Evolutionary conservation across 2,888 invertebrate genomes (phyloP).

Genomic region (Melipona beecheii): DNA sequence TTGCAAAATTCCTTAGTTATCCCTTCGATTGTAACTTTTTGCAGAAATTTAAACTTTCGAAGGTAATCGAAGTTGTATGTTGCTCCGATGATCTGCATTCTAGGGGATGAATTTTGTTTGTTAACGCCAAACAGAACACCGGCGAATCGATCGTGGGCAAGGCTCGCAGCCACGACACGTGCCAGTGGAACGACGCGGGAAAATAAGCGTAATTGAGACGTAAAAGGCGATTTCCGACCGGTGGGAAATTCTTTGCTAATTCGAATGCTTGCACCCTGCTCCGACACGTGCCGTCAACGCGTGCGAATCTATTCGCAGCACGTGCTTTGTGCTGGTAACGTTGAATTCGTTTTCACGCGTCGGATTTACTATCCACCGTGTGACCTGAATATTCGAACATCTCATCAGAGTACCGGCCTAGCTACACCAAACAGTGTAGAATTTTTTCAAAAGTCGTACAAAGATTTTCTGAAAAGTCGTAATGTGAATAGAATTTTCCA

Average conservation of each 20-base stretch:
- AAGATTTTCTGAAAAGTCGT: neutral
- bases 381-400: slow-evolving; percentile 6
- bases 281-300: slow-evolving; percentile 67
- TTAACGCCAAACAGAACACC: neutral
- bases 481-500: neutral
- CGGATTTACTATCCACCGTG: slow-evolving; percentile 14
- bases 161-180: slow-evolving; percentile 65
- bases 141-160: slow-evolving; percentile 60
- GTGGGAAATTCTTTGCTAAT: slow-evolving; percentile 55
- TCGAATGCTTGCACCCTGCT: slow-evolving; percentile 54
- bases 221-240: slow-evolving; percentile 73
- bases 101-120: neutral
- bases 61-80: neutral
- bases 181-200: slow-evolving; percentile 45
- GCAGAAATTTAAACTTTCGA: too few relatives aligned
- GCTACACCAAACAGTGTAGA: neutral
- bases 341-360: slow-evolving; percentile 21
- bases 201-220: slow-evolving; percentile 79
- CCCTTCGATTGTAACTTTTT: too few relatives aligned
- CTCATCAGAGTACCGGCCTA: neutral
- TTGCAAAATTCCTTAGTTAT: neutral
- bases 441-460: neutral
- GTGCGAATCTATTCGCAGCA: slow-evolving; percentile 42
- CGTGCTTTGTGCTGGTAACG: slow-evolving; percentile 34
- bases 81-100: neutral